Evolutionary conservation across 2,888 invertebrate species (phyloP).

Genomic region (Macaria notata): DNA sequence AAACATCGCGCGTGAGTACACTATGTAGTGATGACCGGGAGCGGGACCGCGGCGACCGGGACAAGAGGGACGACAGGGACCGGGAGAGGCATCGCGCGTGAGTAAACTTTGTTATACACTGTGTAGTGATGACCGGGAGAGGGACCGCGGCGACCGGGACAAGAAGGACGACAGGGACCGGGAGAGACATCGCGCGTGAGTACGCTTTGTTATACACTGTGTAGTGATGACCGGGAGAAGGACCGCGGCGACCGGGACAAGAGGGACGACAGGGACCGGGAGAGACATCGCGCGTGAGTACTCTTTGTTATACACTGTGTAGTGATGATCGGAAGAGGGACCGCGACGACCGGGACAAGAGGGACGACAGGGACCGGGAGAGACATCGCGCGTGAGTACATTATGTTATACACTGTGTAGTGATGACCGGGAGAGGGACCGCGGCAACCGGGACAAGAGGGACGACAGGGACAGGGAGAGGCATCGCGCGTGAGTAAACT

Average conservation of each 20-base stretch:
- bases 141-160: constrained; percentile 24
- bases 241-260: constrained; percentile 47
- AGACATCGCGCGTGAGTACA: constrained; percentile 55
- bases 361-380: constrained; percentile 60
- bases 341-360: too few species aligned
- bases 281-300: constrained; percentile 28
- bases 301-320: too few species aligned
- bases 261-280: constrained; percentile 35
- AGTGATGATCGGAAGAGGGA: constrained; percentile 42
- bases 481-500: constrained; percentile 25
- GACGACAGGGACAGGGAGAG: constrained; percentile 33
- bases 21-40: too few species aligned
- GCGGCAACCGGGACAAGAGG: constrained; percentile 43
- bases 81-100: too few species aligned
- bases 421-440: constrained; percentile 66
- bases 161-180: constrained; percentile 22
- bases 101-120: too few species aligned
- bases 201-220: too few species aligned
- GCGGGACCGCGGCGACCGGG: constrained; percentile 71
- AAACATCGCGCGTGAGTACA: neutral
- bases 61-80: constrained; percentile 70
- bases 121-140: too few species aligned
- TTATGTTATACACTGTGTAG: too few species aligned
- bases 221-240: constrained; percentile 65
- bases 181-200: neutral